Evolutionary conservation across 1,140 invertebrate genomes (phyloP).

Genomic region (Drosophila fuyamai): DNA sequence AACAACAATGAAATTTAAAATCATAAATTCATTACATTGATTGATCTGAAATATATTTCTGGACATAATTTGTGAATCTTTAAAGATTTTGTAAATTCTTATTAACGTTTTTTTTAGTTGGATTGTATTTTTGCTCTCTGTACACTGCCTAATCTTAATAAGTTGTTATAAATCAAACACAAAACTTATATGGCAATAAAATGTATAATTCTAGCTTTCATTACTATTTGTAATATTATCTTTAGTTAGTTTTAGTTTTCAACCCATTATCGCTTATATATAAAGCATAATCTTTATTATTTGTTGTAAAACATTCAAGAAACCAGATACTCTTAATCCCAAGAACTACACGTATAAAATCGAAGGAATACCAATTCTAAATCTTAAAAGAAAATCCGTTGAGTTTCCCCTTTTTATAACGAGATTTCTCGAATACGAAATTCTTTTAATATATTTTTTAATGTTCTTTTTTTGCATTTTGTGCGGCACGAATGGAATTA

Average conservation of each 20-base stretch:
- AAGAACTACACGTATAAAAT: background rate
- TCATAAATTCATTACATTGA: background rate
- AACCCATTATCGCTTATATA: background rate
- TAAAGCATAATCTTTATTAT: background rate
- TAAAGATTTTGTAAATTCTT: background rate
- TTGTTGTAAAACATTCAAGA: background rate
- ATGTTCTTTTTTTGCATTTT: conserved; percentile 31
- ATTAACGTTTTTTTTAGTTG: background rate
- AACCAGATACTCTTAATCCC: background rate
- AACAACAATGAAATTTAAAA: background rate
- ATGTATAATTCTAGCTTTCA: background rate
- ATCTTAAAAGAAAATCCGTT: background rate
- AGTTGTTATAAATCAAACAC: too few species aligned
- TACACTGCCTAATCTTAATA: too few species aligned
- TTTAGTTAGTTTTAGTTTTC: background rate
- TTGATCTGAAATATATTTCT: background rate
- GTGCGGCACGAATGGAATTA: conserved; percentile 54
- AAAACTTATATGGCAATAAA: too few species aligned
- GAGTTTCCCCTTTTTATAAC: background rate
- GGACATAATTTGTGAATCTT: background rate
- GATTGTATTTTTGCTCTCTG: too few species aligned
- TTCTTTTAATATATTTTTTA: conserved; percentile 15
- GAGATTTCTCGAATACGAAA: conserved; percentile 14
- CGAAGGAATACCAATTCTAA: background rate
- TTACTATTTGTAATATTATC: background rate